A percentile compares a stretch with the other conserved stretches of the same genome.
These are phyloP conservation scores for Neostethus bicornis DNA, from an alignment of 2,797 vertebrate genomes.

Conservation along the genomic window DNA sequence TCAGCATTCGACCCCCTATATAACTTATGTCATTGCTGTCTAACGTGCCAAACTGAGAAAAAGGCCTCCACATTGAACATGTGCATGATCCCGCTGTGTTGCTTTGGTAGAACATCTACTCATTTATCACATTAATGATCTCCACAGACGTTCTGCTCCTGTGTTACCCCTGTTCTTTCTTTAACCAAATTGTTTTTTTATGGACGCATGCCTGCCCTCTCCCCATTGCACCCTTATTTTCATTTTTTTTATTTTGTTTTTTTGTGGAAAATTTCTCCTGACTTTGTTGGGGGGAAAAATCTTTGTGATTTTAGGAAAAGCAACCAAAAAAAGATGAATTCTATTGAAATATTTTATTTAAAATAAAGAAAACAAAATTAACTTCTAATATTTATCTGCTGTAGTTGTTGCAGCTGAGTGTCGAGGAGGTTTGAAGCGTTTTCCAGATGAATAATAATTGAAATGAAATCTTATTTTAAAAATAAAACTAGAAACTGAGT, in stretches of 20 bases:
- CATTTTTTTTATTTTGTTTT: conserved; percentile 68
- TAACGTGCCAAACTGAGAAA: conserved; percentile 50
- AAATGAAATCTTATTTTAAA: conserved; percentile 99
- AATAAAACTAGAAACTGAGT: conserved; percentile 85
- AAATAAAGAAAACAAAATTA: conserved; percentile 58
- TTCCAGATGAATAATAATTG: conserved; percentile 86
- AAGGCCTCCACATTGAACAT: conserved; percentile 63
- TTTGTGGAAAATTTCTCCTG: conserved; percentile 77
- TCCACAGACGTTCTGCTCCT: conserved; percentile 51
- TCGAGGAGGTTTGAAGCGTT: conserved; percentile 82
- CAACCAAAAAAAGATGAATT: conserved; percentile 83
- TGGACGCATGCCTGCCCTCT: conserved; percentile 60
- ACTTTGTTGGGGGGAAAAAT: conserved; percentile 82
- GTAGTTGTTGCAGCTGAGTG: conserved; percentile 78
- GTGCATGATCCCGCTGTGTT: conserved; percentile 68
- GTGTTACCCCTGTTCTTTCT: conserved; percentile 37
- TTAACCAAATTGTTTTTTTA: conserved; percentile 57
- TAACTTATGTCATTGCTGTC: conserved; percentile 50
- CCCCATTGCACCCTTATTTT: conserved; percentile 12
- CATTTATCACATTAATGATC: conserved; percentile 60
- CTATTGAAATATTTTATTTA: conserved; percentile 95
- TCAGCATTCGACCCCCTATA: conserved; percentile 51
- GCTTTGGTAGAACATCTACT: conserved; percentile 67
- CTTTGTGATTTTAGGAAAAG: conserved; percentile 89
- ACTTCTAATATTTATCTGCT: conserved; percentile 73